These are phyloP conservation scores for Synanthedon tipuliformis DNA, from an alignment of 2,888 invertebrate species.

Conservation along the genomic window DNA sequence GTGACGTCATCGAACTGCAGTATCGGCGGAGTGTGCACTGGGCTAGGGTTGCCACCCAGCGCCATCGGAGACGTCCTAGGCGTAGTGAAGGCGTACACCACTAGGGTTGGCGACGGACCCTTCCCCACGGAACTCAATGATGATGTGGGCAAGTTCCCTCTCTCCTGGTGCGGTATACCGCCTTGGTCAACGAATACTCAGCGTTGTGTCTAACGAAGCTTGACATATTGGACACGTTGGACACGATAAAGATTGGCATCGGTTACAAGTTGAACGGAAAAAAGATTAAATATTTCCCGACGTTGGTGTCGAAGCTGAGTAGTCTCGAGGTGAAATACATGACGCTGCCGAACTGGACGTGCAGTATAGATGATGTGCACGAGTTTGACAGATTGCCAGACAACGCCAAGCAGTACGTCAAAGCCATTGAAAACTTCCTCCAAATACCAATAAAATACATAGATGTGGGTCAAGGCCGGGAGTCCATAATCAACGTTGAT, in stretches of 20 bases:
- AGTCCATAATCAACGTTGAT: constrained; percentile 82
- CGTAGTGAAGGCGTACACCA: constrained; percentile 98
- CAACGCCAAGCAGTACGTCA: constrained; percentile 86
- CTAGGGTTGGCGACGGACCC: constrained; percentile 97
- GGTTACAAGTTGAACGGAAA: constrained; percentile 86
- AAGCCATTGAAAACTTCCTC: constrained; percentile 83
- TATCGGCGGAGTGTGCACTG: constrained; percentile 97
- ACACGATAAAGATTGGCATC: constrained; percentile 74
- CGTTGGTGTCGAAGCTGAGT: constrained; percentile 81
- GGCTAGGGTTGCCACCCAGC: constrained; percentile 91
- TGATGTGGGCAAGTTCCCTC: constrained; percentile 72
- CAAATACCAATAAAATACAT: constrained; percentile 94
- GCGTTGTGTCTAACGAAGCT: constrained; percentile 95
- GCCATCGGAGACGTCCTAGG: constrained; percentile 93
- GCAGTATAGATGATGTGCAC: constrained; percentile 81
- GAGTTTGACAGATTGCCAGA: constrained; percentile 84
- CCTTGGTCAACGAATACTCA: constrained; percentile 96
- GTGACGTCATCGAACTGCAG: constrained; percentile 99
- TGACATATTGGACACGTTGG: constrained; percentile 91
- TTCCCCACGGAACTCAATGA: constrained; percentile 94
- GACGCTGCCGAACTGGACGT: constrained; percentile 89
- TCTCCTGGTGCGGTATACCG: constrained; percentile 89
- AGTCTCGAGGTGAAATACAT: constrained; percentile 86
- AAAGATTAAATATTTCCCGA: constrained; percentile 84
- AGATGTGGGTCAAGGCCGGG: constrained; percentile 95